Evolutionary conservation across 2,888 invertebrate genomes (phyloP).

Genomic region (Leucophora obtusa): DNA sequence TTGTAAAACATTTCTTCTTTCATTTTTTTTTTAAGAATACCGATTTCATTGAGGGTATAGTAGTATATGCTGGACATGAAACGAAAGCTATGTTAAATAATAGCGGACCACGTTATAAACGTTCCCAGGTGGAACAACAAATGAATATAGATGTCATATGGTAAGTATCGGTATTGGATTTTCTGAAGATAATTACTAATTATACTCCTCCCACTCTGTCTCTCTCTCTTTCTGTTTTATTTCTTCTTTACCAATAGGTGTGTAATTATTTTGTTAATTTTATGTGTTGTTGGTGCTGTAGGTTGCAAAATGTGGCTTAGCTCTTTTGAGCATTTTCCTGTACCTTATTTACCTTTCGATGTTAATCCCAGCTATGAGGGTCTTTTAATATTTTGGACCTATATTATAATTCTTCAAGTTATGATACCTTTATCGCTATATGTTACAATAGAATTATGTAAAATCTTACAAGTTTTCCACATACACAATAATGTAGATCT

Average conservation of each 20-base stretch:
- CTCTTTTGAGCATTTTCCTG: conserved; percentile 79
- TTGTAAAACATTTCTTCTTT: background rate
- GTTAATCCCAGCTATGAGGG: conserved; percentile 85
- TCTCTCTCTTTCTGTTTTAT: background rate
- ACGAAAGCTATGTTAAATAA: conserved; percentile 99
- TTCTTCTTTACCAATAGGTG: conserved; percentile 79
- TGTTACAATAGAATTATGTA: conserved; percentile 97
- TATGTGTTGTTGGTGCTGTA: conserved; percentile 94
- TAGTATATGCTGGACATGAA: conserved; percentile 97
- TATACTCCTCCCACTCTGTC: background rate
- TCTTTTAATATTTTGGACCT: conserved; percentile 95
- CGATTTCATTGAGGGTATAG: conserved; percentile 96
- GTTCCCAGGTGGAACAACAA: conserved; percentile 92
- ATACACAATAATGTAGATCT: conserved; percentile 94
- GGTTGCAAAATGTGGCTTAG: conserved; percentile 92
- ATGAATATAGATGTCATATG: conserved; percentile 98
- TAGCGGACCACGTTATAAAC: conserved; percentile 95
- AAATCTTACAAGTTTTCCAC: conserved; percentile 96
- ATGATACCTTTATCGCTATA: conserved; percentile 98
- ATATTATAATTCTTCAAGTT: conserved; percentile 96
- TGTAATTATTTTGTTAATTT: conserved; percentile 91
- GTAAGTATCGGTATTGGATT: conserved; percentile 82
- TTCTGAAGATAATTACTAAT: background rate
- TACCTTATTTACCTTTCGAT: conserved; percentile 84
- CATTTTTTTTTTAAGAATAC: conserved; percentile 85